Conservation (phyloP, 2,113 vertebrate species). For the Lucifuga dentata region DNA sequence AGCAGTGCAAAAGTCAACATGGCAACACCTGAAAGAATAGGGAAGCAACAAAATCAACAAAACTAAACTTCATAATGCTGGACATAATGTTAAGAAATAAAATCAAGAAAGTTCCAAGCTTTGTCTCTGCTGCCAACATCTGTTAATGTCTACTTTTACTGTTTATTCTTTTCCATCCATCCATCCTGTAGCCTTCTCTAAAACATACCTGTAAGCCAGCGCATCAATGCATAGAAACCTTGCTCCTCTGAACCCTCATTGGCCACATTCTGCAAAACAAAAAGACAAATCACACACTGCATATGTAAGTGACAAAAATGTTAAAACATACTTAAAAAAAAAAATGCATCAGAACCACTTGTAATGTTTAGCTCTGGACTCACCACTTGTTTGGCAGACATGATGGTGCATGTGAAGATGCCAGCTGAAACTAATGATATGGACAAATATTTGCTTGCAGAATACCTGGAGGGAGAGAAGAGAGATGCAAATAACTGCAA, state of each 20-base stretch:
- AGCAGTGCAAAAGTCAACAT: constrained; percentile 96
- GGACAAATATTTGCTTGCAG: constrained; percentile 89
- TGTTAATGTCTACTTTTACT: too few relatives aligned
- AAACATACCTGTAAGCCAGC: constrained; percentile 91
- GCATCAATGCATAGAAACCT: constrained; percentile 85
- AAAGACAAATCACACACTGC: not conserved
- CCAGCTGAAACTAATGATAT: constrained; percentile 93
- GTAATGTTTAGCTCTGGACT: constrained; percentile 59
- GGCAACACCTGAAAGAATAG: constrained; percentile 85
- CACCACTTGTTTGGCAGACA: constrained; percentile 99
- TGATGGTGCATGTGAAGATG: constrained; percentile 97
- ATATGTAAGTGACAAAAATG: not conserved
- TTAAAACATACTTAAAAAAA: too few relatives aligned
- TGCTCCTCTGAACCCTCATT: constrained; percentile 81
- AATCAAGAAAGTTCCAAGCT: too few relatives aligned
- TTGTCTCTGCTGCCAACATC: too few relatives aligned
- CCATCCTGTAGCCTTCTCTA: too few relatives aligned
- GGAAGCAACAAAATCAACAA: not conserved
- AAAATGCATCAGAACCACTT: too few relatives aligned
- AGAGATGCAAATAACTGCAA: not conserved
- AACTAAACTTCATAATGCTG: too few relatives aligned
- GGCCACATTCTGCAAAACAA: constrained; percentile 82
- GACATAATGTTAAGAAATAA: not conserved
- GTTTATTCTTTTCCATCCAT: too few relatives aligned
- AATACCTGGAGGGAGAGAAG: constrained; percentile 85